These are phyloP conservation scores for Rhabditoides inermis DNA, from an alignment of 2,888 invertebrate species.

Conservation along the genomic window DNA sequence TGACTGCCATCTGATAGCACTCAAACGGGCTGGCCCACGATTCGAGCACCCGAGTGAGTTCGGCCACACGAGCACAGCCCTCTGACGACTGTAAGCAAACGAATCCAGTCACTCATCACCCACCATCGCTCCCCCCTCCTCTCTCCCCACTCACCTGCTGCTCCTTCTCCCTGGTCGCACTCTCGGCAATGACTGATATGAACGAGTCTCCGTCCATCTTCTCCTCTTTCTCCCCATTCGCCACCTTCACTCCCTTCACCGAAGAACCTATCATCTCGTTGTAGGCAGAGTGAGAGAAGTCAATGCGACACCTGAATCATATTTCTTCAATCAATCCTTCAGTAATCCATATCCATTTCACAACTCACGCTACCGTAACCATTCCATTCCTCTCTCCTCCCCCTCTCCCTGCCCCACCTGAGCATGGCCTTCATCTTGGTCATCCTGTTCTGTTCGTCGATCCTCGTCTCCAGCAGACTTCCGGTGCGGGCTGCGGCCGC, in stretches of 20 bases:
- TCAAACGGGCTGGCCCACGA: slow-evolving; percentile 32
- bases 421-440: slow-evolving; percentile 17
- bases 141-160: neutral
- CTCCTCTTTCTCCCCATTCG: neutral
- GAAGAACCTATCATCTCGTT: slow-evolving; percentile 26
- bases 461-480: slow-evolving; percentile 9
- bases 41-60: slow-evolving; percentile 9
- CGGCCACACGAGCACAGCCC: neutral
- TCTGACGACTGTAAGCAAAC: neutral
- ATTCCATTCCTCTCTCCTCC: too few species aligned
- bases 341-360: too few species aligned
- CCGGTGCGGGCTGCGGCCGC: slow-evolving; percentile 8
- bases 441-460: slow-evolving; percentile 20
- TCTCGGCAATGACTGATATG: slow-evolving; percentile 5
- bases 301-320: slow-evolving; percentile 14
- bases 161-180: neutral
- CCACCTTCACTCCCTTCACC: slow-evolving; percentile 1
- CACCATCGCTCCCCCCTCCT: neutral
- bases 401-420: too few species aligned
- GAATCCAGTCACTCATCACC: neutral
- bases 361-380: too few species aligned
- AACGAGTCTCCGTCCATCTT: slow-evolving; percentile 3
- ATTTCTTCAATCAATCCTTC: too few species aligned
- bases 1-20: slow-evolving; percentile 22
- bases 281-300: slow-evolving; percentile 27